Percentiles rank a stretch among this genome's conserved stretches.
phyloP scores from a whole-genome alignment of 2,888 invertebrate species.

The Eurois occulta region DNA sequence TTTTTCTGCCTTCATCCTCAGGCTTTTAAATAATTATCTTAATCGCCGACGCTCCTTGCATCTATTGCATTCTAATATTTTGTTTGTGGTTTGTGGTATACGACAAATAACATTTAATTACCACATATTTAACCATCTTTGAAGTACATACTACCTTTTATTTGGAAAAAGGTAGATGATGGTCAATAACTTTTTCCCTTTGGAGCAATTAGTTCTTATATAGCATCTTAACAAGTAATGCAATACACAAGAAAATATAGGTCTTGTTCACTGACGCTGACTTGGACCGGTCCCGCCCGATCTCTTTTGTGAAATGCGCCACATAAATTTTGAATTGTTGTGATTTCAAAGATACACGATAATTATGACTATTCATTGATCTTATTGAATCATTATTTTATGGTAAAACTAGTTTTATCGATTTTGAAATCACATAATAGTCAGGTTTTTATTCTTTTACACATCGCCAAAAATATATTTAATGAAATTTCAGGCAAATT shows the following conservation, averaged over 20 bases:
- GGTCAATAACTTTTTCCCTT: background rate
- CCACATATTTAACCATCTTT: background rate
- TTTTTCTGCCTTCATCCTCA: background rate
- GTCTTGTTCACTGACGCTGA: background rate
- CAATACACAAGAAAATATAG: background rate
- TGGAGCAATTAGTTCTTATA: background rate
- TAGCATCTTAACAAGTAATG: background rate
- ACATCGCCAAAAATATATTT: slow-evolving; percentile 23
- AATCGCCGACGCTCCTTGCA: background rate
- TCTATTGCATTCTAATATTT: background rate
- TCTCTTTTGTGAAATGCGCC: slow-evolving; percentile 45
- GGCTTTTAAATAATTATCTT: background rate
- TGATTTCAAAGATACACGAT: slow-evolving; percentile 51
- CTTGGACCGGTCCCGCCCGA: background rate
- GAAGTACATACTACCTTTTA: background rate
- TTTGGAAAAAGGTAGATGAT: background rate
- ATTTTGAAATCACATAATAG: slow-evolving; percentile 62
- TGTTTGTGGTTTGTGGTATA: background rate
- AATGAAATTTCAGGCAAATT: slow-evolving; percentile 8
- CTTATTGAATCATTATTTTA: slow-evolving; percentile 59
- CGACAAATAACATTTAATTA: background rate
- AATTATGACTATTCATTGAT: slow-evolving; percentile 19
- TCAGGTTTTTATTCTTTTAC: slow-evolving; percentile 45
- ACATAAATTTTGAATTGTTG: slow-evolving; percentile 45
- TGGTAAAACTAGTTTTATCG: slow-evolving; percentile 42